phyloP scores from a whole-genome alignment of 2,797 vertebrate genomes.

The Hoplostethus atlanticus region DNA sequence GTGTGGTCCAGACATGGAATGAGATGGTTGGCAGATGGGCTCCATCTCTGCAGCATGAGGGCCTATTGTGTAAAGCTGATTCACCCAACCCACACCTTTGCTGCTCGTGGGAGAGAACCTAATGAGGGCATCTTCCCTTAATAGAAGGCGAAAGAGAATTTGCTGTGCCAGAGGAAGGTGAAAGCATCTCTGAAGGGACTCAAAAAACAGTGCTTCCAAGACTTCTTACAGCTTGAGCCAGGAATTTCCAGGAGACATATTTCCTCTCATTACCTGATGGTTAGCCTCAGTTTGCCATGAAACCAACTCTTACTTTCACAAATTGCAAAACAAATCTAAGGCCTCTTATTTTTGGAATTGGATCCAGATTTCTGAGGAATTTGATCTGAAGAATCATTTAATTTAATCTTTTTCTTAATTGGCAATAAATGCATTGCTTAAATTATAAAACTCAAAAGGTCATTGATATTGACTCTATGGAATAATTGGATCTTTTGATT shows the following conservation, averaged over 20 bases:
- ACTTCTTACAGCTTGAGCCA: slow-evolving; percentile 3
- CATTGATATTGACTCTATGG: too few species aligned
- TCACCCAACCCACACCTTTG: slow-evolving; percentile 65
- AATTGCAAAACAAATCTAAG: background rate
- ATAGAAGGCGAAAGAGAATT: slow-evolving; percentile 44
- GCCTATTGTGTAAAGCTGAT: slow-evolving; percentile 72
- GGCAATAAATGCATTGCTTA: too few species aligned
- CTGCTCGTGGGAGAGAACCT: slow-evolving; percentile 56
- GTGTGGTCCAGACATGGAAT: slow-evolving; percentile 51
- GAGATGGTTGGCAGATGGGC: slow-evolving; percentile 46
- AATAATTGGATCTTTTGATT: slow-evolving; percentile 6
- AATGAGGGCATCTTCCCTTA: slow-evolving; percentile 64
- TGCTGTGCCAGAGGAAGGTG: slow-evolving; percentile 29
- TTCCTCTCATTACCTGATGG: slow-evolving; percentile 12
- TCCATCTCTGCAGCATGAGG: slow-evolving; percentile 57
- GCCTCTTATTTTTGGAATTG: background rate
- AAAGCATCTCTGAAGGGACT: slow-evolving; percentile 44
- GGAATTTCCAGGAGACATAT: slow-evolving; percentile 30
- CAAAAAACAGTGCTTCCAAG: slow-evolving; percentile 23
- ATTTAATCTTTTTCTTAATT: background rate
- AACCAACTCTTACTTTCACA: slow-evolving; percentile 4
- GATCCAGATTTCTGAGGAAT: slow-evolving; percentile 10
- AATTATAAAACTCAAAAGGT: too few species aligned
- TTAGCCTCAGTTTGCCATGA: background rate
- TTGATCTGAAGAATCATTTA: background rate